These are phyloP conservation scores for Autographa pulchrina DNA, from an alignment of 2,888 invertebrate species.

Conservation along the genomic window DNA sequence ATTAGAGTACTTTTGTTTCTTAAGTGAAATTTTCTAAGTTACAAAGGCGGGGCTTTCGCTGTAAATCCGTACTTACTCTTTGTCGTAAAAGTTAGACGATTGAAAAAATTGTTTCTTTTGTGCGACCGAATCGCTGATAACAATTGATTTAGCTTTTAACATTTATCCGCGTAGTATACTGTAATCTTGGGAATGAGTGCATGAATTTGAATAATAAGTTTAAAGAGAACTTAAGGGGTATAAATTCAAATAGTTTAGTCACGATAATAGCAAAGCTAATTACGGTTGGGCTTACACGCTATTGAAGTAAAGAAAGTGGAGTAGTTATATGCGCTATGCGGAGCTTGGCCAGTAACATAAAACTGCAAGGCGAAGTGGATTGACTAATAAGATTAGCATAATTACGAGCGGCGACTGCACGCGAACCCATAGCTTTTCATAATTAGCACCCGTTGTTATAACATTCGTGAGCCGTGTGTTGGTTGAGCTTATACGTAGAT, in stretches of 20 bases:
- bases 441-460: constrained; percentile 78
- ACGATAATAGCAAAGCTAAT: constrained; percentile 56
- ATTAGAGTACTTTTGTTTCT: constrained; percentile 88
- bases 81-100: constrained; percentile 85
- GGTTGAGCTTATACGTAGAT: constrained; percentile 39
- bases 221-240: constrained; percentile 30
- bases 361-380: constrained; percentile 82
- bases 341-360: constrained; percentile 72
- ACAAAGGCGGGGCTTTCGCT: constrained; percentile 82
- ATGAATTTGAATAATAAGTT: constrained; percentile 27
- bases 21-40: constrained; percentile 88
- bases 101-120: constrained; percentile 82
- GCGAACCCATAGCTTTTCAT: constrained; percentile 83
- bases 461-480: constrained; percentile 46
- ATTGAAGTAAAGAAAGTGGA: constrained; percentile 54
- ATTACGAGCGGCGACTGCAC: constrained; percentile 79
- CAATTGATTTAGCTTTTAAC: constrained; percentile 55
- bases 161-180: constrained; percentile 26
- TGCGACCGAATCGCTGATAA: constrained; percentile 45
- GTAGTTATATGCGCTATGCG: constrained; percentile 52
- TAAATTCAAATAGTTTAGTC: constrained; percentile 59
- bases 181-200: constrained; percentile 12
- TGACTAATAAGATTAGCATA: constrained; percentile 88
- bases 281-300: constrained; percentile 56
- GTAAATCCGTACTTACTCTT: constrained; percentile 87